These are phyloP conservation scores for Salvelinus namaycush DNA, from an alignment of 2,113 vertebrate genomes.

Conservation along the genomic window DNA sequence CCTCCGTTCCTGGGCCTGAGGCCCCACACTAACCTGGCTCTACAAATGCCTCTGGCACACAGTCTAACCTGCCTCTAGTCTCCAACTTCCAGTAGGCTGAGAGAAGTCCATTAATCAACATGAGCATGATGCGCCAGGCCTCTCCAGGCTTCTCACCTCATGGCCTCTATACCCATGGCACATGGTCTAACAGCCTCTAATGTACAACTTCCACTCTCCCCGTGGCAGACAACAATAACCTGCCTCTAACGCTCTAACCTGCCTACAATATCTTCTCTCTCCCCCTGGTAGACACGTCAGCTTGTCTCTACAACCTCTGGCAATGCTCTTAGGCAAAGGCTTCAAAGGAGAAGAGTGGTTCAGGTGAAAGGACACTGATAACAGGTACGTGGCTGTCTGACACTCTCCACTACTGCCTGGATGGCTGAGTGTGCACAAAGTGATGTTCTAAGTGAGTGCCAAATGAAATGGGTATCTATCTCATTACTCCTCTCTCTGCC, in stretches of 20 bases:
- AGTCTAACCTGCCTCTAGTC: too few relatives aligned
- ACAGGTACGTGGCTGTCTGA: slow-evolving; percentile 6
- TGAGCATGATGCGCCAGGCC: too few relatives aligned
- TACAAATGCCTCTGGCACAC: not conserved
- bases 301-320: slow-evolving; percentile 37
- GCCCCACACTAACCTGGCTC: slow-evolving; percentile 21
- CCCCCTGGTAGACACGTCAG: slow-evolving; percentile 36
- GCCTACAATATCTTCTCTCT: too few relatives aligned
- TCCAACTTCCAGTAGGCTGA: too few relatives aligned
- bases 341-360: slow-evolving; percentile 32
- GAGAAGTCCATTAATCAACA: too few relatives aligned
- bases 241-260: too few relatives aligned
- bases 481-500: slow-evolving; percentile 27
- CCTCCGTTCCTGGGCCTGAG: slow-evolving; percentile 38
- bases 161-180: too few relatives aligned
- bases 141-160: too few relatives aligned
- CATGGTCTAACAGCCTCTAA: too few relatives aligned
- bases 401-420: slow-evolving; percentile 13
- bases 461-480: slow-evolving; percentile 24
- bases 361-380: slow-evolving; percentile 42
- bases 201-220: too few relatives aligned
- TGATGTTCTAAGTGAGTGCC: not conserved
- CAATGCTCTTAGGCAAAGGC: slow-evolving; percentile 45
- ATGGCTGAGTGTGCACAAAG: too few relatives aligned
- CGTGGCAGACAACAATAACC: too few relatives aligned